phyloP scores from a whole-genome alignment of 2,888 invertebrate species.

The Ochlodes sylvanus region DNA sequence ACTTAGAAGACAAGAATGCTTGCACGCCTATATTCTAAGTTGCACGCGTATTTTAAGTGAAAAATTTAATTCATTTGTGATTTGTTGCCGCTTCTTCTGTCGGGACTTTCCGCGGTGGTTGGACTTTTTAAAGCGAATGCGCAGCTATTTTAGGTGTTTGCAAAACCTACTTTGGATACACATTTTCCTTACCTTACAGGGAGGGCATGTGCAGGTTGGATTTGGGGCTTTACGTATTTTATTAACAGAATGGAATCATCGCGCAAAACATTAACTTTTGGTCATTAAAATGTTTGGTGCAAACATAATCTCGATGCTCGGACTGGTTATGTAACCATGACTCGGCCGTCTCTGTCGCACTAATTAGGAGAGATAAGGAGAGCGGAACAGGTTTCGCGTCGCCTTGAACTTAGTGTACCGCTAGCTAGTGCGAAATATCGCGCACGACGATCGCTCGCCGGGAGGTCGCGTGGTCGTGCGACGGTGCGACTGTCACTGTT shows the following conservation, averaged over 20 bases:
- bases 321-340: conserved; percentile 29
- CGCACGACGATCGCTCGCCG: not conserved
- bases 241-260: not conserved
- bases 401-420: conserved; percentile 44
- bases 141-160: too few species aligned
- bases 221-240: not conserved
- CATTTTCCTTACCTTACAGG: too few species aligned
- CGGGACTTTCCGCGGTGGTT: too few species aligned
- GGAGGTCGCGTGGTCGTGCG: conserved; percentile 1
- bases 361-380: conserved; percentile 21
- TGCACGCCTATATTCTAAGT: too few species aligned
- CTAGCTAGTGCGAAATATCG: conserved; percentile 25
- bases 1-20: too few species aligned
- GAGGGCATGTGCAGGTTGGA: too few species aligned
- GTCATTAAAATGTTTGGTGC: not conserved
- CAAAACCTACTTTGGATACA: too few species aligned
- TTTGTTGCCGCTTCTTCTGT: too few species aligned
- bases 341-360: conserved; percentile 4
- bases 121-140: too few species aligned
- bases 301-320: conserved; percentile 30
- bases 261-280: not conserved
- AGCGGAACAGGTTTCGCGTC: conserved; percentile 44
- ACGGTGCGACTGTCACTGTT: too few species aligned
- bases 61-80: too few species aligned
- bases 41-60: too few species aligned